phyloP scores from a whole-genome alignment of 2,797 vertebrate genomes.

The Lophura swinhoii region DNA sequence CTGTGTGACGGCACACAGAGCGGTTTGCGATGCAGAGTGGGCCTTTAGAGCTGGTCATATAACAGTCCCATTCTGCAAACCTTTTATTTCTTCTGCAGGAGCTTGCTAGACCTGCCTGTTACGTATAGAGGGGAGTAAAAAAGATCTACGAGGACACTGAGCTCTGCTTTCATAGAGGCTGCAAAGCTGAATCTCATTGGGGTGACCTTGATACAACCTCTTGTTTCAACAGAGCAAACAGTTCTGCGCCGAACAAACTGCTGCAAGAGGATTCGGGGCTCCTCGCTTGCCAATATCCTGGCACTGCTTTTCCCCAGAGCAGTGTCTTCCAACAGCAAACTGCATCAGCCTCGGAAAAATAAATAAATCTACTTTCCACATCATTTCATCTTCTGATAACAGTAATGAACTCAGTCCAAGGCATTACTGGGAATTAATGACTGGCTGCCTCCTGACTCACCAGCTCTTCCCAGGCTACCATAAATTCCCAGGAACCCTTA shows the following conservation, averaged over 20 bases:
- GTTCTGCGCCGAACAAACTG: background rate
- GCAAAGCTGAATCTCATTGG: background rate
- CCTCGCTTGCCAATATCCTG: background rate
- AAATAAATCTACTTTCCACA: conserved; percentile 51
- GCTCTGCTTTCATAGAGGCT: background rate
- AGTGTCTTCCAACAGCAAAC: conserved; percentile 28
- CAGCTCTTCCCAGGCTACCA: conserved; percentile 34
- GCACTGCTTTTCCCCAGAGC: conserved; percentile 21
- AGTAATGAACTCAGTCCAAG: conserved; percentile 56
- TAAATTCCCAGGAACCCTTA: conserved; percentile 62
- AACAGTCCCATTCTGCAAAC: background rate
- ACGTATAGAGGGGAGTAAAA: background rate
- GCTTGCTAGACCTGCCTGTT: background rate
- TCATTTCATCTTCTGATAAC: conserved; percentile 57
- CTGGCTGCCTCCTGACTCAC: conserved; percentile 48
- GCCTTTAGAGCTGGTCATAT: background rate
- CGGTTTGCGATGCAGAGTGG: background rate
- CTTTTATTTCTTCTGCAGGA: background rate
- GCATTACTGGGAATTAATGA: conserved; percentile 66
- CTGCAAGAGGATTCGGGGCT: conserved; percentile 13
- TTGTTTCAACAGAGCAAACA: conserved; percentile 35
- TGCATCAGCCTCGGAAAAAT: conserved; percentile 32
- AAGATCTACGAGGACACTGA: background rate
- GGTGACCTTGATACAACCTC: conserved; percentile 53
- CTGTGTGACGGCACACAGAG: background rate